Conservation (phyloP, 2,113 vertebrate genomes). For the Osmerus eperlanus region DNA sequence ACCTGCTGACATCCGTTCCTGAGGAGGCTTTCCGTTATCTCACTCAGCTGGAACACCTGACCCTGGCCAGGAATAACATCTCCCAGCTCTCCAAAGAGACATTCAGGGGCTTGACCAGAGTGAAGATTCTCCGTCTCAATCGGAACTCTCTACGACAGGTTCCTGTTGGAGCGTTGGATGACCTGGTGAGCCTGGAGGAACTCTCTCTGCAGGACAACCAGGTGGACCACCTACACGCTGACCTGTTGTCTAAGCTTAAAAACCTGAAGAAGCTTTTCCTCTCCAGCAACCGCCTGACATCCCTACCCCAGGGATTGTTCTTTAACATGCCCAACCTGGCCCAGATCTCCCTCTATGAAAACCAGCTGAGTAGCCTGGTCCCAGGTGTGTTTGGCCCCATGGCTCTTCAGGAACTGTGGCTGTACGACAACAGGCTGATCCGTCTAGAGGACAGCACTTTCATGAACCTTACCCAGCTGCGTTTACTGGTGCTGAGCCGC, state of each 20-base stretch:
- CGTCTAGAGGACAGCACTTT: conserved; percentile 75
- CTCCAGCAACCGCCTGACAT: conserved; percentile 79
- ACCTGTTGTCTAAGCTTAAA: conserved; percentile 76
- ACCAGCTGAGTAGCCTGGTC: conserved; percentile 75
- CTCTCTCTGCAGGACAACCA: conserved; percentile 85
- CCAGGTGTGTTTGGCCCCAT: conserved; percentile 78
- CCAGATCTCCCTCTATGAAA: conserved; percentile 83
- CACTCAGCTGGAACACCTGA: conserved; percentile 68
- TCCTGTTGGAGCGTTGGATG: conserved; percentile 68
- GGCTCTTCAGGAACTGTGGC: conserved; percentile 80
- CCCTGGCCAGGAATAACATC: conserved; percentile 80
- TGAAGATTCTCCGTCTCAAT: conserved; percentile 78
- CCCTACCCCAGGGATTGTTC: conserved; percentile 79
- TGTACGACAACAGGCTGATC: conserved; percentile 85
- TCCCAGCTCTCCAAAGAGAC: conserved; percentile 61
- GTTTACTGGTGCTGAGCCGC: conserved; percentile 81
- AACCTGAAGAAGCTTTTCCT: conserved; percentile 84
- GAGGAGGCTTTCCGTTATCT: conserved; percentile 53
- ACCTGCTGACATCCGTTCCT: conserved; percentile 54
- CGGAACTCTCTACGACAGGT: conserved; percentile 80
- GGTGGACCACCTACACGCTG: conserved; percentile 68
- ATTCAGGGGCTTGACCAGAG: conserved; percentile 74
- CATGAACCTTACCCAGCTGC: conserved; percentile 77
- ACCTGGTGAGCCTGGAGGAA: conserved; percentile 75
- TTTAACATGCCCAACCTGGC: conserved; percentile 72